Evolutionary conservation across 1,140 invertebrate species (phyloP).

Genomic region (Lepidurus arcticus): DNA sequence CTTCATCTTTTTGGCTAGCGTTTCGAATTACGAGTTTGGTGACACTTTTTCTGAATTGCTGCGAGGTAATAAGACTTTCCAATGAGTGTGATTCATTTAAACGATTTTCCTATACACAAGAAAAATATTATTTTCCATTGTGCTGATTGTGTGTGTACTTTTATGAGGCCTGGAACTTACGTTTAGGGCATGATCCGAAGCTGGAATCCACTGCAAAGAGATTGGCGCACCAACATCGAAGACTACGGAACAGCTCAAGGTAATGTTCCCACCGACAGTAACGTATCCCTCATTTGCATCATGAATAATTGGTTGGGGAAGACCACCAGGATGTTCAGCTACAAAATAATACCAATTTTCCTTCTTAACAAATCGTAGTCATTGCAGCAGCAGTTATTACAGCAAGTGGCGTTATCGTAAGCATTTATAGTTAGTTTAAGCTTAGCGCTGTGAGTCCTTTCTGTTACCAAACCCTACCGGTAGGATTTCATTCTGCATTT

Average conservation of each 20-base stretch:
- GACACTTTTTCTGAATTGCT: not conserved
- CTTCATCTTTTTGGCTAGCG: constrained; percentile 29
- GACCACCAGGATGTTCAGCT: not conserved
- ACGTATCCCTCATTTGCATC: not conserved
- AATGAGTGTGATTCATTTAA: not conserved
- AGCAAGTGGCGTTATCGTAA: no score
- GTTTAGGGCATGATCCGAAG: not conserved
- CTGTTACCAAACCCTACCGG: no score
- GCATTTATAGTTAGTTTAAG: no score
- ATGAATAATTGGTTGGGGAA: not conserved
- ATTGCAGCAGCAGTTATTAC: no score
- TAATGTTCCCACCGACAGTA: not conserved
- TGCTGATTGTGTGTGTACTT: not conserved
- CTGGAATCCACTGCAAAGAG: not conserved
- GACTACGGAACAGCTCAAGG: not conserved
- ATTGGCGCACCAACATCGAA: not conserved
- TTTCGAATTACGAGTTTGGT: constrained; percentile 24
- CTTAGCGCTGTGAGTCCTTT: no score
- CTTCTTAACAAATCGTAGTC: no score
- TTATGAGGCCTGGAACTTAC: not conserved
- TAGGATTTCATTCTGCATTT: no score
- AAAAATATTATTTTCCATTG: not conserved
- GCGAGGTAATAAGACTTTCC: not conserved
- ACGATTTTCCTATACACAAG: not conserved
- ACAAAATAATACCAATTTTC: no score